Evolutionary conservation across 2,797 vertebrate species (phyloP).

Genomic region (Scarus forsteni): DNA sequence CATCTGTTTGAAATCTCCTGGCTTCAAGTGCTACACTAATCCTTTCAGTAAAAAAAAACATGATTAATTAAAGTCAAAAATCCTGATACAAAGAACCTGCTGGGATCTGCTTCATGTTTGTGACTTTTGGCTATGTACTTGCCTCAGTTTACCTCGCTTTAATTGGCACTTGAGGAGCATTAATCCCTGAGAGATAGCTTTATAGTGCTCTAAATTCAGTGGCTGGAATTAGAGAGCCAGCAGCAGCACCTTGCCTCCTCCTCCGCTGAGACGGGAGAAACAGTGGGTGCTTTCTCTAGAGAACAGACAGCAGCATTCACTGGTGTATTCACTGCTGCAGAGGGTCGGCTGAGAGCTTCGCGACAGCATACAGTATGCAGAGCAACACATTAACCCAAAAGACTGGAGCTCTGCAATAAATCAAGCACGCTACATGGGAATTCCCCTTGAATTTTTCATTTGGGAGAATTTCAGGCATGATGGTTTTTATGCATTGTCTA

Average conservation of each 20-base stretch:
- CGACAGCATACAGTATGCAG: conserved; percentile 59
- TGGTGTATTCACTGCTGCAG: conserved; percentile 62
- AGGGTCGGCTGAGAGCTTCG: conserved; percentile 61
- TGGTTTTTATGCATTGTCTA: background rate
- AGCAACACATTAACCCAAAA: conserved; percentile 55
- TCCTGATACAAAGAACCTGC: conserved; percentile 13
- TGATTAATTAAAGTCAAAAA: conserved; percentile 61
- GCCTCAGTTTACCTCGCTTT: conserved; percentile 69
- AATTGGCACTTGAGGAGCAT: conserved; percentile 74
- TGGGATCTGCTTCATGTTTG: conserved; percentile 53
- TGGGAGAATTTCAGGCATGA: conserved; percentile 1
- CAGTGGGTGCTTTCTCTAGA: conserved; percentile 80
- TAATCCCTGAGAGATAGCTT: conserved; percentile 70
- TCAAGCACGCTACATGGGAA: conserved; percentile 3
- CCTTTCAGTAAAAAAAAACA: conserved; percentile 38
- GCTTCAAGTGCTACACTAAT: conserved; percentile 46
- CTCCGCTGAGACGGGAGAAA: conserved; percentile 67
- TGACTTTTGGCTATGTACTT: conserved; percentile 72
- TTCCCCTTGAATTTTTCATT: background rate
- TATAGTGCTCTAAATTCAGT: conserved; percentile 65
- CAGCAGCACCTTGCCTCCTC: conserved; percentile 72
- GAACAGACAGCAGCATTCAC: conserved; percentile 81
- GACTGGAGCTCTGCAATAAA: conserved; percentile 17
- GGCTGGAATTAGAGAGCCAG: conserved; percentile 60
- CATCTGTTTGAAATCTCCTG: conserved; percentile 12